phyloP scores from a whole-genome alignment of 2,888 invertebrate species.

The Conus canariensis region DNA sequence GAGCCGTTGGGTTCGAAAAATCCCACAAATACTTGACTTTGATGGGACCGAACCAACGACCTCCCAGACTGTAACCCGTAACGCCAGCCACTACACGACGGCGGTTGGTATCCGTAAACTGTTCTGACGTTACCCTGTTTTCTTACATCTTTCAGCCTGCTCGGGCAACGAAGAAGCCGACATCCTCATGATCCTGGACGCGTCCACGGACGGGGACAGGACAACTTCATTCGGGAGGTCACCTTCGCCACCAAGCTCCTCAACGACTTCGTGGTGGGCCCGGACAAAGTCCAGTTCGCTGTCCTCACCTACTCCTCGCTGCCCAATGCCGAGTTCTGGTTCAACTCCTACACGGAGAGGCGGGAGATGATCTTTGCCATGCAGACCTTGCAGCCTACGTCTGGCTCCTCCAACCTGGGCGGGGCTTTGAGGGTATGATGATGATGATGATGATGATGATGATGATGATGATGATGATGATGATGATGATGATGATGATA shows the following conservation, averaged over 20 bases:
- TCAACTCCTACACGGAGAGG: slow-evolving; percentile 58
- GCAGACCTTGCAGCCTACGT: slow-evolving; percentile 39
- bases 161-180: slow-evolving; percentile 59
- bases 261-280: slow-evolving; percentile 57
- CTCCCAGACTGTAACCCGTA: too few relatives aligned
- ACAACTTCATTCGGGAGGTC: slow-evolving; percentile 59
- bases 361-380: slow-evolving; percentile 52
- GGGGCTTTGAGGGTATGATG: slow-evolving; percentile 34
- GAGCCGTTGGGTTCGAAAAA: too few relatives aligned
- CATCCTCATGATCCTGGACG: slow-evolving; percentile 61
- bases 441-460: too few relatives aligned
- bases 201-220: slow-evolving; percentile 58
- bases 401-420: slow-evolving; percentile 32
- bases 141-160: slow-evolving; percentile 44
- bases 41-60: too few relatives aligned
- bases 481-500: too few relatives aligned
- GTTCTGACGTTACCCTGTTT: too few relatives aligned
- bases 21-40: too few relatives aligned
- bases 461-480: too few relatives aligned
- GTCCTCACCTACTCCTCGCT: slow-evolving; percentile 59
- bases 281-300: slow-evolving; percentile 59
- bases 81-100: too few relatives aligned
- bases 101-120: too few relatives aligned
- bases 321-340: slow-evolving; percentile 57
- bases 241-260: slow-evolving; percentile 59